Conservation (phyloP, 2,797 vertebrate genomes). For the Paratrypauchen microcephalus region DNA sequence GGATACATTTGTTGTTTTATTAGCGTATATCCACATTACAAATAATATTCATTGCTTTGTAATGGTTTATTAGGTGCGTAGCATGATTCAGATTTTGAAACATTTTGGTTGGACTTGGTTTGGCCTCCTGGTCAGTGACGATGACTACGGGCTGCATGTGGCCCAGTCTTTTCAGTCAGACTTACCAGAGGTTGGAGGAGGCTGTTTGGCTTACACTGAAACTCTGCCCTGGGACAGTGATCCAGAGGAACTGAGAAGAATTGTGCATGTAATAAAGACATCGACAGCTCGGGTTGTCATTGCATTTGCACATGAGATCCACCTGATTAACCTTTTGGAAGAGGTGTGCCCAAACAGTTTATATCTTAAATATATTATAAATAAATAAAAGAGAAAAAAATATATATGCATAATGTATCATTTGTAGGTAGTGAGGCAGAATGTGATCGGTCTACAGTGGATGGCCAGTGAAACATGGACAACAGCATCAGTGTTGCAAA, state of each 20-base stretch:
- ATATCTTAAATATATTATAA: neutral
- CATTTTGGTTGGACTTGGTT: slow-evolving; percentile 73
- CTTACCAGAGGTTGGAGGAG: slow-evolving; percentile 29
- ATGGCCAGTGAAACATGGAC: slow-evolving; percentile 62
- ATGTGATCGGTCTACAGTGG: slow-evolving; percentile 61
- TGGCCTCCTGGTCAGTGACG: slow-evolving; percentile 67
- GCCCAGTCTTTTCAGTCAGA: slow-evolving; percentile 57
- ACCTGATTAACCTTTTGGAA: slow-evolving; percentile 47
- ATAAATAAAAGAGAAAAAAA: neutral
- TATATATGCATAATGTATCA: neutral
- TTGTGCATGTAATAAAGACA: slow-evolving; percentile 44
- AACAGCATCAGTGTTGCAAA: slow-evolving; percentile 49
- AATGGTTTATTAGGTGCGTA: slow-evolving; percentile 33
- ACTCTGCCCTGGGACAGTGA: slow-evolving; percentile 59
- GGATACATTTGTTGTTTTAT: neutral
- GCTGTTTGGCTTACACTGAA: slow-evolving; percentile 67
- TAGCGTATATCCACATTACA: neutral
- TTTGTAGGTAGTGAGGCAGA: slow-evolving; percentile 52
- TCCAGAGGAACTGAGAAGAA: slow-evolving; percentile 35
- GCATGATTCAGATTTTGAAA: slow-evolving; percentile 67
- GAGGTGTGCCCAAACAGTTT: slow-evolving; percentile 27
- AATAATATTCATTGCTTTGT: neutral
- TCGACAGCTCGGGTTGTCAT: slow-evolving; percentile 58
- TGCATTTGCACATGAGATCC: slow-evolving; percentile 47
- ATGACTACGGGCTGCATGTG: slow-evolving; percentile 71